Evolutionary conservation across 2,888 invertebrate species (phyloP).

Genomic region (Archips crataeganus): DNA sequence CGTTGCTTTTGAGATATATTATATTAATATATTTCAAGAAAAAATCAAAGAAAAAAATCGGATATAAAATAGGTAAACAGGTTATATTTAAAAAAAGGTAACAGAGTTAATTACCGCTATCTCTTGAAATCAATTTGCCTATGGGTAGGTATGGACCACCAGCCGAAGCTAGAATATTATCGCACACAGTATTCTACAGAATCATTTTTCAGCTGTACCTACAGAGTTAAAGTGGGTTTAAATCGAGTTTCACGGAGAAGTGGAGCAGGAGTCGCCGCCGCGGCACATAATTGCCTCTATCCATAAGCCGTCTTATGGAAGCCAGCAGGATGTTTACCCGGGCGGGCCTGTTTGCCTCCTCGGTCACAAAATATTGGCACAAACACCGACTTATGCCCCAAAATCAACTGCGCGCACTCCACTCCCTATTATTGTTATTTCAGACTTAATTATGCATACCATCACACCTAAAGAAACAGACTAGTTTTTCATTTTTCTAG

Average conservation of each 20-base stretch:
- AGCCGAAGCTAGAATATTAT: not conserved
- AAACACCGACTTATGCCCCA: constrained; percentile 61
- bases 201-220: constrained; percentile 8
- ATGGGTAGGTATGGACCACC: not conserved
- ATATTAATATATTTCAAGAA: not conserved
- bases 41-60: too few relatives aligned
- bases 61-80: too few relatives aligned
- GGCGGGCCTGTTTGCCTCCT: constrained; percentile 57
- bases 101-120: not conserved
- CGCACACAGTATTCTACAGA: not conserved
- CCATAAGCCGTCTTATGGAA: constrained; percentile 58
- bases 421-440: constrained; percentile 27
- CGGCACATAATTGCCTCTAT: constrained; percentile 59
- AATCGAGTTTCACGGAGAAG: constrained; percentile 7
- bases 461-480: not conserved
- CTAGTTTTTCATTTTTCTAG: not conserved
- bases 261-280: constrained; percentile 12
- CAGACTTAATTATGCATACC: constrained; percentile 11
- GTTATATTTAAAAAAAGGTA: not conserved
- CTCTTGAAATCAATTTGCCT: too few relatives aligned
- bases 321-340: constrained; percentile 60
- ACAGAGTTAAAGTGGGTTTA: constrained; percentile 18
- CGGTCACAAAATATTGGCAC: constrained; percentile 74
- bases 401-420: constrained; percentile 57
- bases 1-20: not conserved